phyloP scores from a whole-genome alignment of 2,888 invertebrate genomes.

The Elysia crispata region DNA sequence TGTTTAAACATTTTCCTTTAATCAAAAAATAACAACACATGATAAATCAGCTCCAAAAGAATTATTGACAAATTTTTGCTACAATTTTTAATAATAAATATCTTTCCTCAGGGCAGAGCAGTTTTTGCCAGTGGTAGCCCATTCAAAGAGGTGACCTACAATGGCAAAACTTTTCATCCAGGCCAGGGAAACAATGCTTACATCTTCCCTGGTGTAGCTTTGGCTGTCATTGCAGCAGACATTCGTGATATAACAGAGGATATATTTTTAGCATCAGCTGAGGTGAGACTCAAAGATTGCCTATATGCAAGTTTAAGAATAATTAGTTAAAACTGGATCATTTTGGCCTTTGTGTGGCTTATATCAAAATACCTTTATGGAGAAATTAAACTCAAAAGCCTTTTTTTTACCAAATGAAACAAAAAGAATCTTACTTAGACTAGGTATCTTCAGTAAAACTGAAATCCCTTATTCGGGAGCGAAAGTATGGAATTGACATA shows the following conservation, averaged over 20 bases:
- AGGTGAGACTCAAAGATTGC: constrained; percentile 79
- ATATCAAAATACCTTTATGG: not conserved
- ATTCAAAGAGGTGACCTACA: constrained; percentile 89
- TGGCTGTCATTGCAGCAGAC: constrained; percentile 95
- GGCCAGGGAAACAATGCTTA: constrained; percentile 88
- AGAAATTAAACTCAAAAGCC: not conserved
- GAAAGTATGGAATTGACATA: no score
- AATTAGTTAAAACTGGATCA: no score
- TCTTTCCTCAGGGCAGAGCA: constrained; percentile 85
- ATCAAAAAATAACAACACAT: no score
- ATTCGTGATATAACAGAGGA: constrained; percentile 95
- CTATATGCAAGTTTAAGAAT: not conserved
- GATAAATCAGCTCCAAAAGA: no score
- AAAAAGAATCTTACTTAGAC: no score
- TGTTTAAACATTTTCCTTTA: no score
- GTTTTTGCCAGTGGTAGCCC: constrained; percentile 98
- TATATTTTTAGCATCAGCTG: constrained; percentile 94
- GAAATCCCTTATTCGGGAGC: no score
- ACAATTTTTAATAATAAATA: not conserved
- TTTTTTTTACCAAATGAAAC: not conserved
- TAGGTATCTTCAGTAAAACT: no score
- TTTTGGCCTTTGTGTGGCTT: no score
- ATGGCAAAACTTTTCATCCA: constrained; percentile 89
- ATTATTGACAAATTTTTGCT: no score
- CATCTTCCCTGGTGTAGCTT: constrained; percentile 88